phyloP scores from a whole-genome alignment of 2,113 vertebrate species.

The Picathartes gymnocephalus region DNA sequence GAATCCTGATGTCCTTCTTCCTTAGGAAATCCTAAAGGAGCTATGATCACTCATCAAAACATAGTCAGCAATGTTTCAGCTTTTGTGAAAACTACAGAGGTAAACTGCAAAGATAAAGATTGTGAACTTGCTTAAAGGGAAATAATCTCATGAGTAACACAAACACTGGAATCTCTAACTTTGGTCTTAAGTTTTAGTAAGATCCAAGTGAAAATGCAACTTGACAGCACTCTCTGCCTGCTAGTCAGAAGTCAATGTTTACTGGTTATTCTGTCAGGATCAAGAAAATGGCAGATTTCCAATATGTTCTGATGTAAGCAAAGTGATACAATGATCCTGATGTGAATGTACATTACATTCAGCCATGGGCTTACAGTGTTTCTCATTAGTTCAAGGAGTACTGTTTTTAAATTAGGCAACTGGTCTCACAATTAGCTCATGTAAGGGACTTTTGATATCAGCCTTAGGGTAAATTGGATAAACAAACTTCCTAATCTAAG shows the following conservation, averaged over 20 bases:
- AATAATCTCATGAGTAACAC: neutral
- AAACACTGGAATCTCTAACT: neutral
- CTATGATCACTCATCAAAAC: constrained; percentile 88
- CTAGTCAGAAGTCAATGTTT: neutral
- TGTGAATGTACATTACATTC: neutral
- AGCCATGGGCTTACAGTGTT: neutral
- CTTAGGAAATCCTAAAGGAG: constrained; percentile 94
- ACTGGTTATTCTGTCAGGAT: neutral
- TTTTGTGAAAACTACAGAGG: constrained; percentile 89
- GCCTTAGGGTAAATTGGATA: neutral
- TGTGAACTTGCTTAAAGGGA: neutral
- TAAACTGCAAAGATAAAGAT: constrained; percentile 63
- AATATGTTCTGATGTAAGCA: neutral
- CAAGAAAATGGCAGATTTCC: neutral
- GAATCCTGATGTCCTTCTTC: constrained; percentile 12
- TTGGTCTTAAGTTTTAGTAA: neutral
- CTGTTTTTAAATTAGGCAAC: neutral
- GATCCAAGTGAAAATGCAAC: neutral
- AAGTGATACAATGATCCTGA: neutral
- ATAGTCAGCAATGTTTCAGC: constrained; percentile 87
- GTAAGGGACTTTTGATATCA: neutral
- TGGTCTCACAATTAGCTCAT: neutral
- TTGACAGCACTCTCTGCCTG: neutral
- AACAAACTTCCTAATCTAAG: neutral
- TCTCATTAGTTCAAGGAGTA: neutral